phyloP scores from a whole-genome alignment of 2,888 invertebrate genomes.

The Caenorhabditis angaria region DNA sequence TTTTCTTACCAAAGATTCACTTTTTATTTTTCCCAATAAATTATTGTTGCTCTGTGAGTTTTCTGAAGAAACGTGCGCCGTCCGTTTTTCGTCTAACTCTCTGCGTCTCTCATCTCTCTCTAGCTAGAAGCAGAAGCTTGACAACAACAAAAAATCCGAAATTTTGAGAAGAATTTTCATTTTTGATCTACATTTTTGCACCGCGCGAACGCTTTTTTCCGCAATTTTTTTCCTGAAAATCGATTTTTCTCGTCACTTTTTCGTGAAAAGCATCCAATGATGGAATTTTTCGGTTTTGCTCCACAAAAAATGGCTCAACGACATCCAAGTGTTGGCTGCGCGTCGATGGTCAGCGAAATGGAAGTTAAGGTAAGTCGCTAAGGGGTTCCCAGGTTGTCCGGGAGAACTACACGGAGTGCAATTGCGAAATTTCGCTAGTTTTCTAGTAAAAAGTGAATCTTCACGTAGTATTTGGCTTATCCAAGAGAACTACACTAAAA shows the following conservation, averaged over 20 bases:
- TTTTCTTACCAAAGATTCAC: not conserved
- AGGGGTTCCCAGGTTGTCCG: too few relatives aligned
- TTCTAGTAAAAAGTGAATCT: too few relatives aligned
- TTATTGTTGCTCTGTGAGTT: not conserved
- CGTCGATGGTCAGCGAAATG: conserved; percentile 31
- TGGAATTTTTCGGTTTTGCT: not conserved
- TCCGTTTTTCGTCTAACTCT: not conserved
- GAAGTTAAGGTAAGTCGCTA: conserved; percentile 35
- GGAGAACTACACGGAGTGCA: too few relatives aligned
- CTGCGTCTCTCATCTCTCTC: not conserved
- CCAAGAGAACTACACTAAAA: too few relatives aligned
- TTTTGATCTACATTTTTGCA: conserved; percentile 5
- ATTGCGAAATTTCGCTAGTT: too few relatives aligned
- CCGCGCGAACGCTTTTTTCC: not conserved
- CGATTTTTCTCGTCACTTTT: not conserved
- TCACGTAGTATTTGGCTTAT: too few relatives aligned
- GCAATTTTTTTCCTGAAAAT: not conserved
- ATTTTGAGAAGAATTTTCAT: not conserved
- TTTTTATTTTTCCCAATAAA: conserved; percentile 1
- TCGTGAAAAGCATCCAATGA: not conserved
- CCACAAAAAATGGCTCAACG: conserved; percentile 25
- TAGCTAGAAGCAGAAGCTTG: too few relatives aligned
- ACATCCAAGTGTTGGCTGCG: conserved; percentile 32
- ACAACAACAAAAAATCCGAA: too few relatives aligned
- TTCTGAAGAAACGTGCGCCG: not conserved